A percentile compares a stretch with the other conserved stretches of the same genome.
Conservation (phyloP, 2,888 invertebrate species). For the Allolobophora icterica region DNA sequence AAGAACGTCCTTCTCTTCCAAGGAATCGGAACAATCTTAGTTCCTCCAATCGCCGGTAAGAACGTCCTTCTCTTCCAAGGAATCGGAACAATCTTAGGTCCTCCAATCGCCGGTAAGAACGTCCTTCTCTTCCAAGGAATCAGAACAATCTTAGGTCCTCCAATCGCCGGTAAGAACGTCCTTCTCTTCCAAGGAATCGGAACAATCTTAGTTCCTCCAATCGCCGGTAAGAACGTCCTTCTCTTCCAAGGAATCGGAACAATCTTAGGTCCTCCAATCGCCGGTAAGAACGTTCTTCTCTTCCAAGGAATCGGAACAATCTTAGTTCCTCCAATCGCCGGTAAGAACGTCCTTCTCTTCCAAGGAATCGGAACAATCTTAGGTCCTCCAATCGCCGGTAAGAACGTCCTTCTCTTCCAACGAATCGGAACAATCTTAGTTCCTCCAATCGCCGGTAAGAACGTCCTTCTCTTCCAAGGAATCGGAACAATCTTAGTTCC, state of each 20-base stretch:
- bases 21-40: conserved; percentile 88
- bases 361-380: conserved; percentile 91
- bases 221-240: conserved; percentile 84
- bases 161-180: conserved; percentile 85
- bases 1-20: conserved; percentile 88
- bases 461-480: conserved; percentile 88
- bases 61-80: conserved; percentile 90
- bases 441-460: conserved; percentile 89
- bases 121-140: conserved; percentile 90
- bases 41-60: conserved; percentile 91
- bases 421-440: conserved; percentile 90
- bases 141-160: conserved; percentile 89
- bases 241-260: conserved; percentile 94
- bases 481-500: conserved; percentile 89
- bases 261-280: conserved; percentile 88
- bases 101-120: conserved; percentile 89
- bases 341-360: conserved; percentile 84
- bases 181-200: conserved; percentile 92
- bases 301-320: conserved; percentile 93
- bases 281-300: conserved; percentile 81
- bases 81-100: conserved; percentile 87
- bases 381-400: conserved; percentile 91
- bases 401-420: conserved; percentile 87
- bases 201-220: conserved; percentile 87
- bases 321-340: conserved; percentile 89